Evolutionary conservation across 2,797 vertebrate species (phyloP), one percentile per base, ranked within the genome.

Genomic region (Malacoctenus gilli): DNA sequence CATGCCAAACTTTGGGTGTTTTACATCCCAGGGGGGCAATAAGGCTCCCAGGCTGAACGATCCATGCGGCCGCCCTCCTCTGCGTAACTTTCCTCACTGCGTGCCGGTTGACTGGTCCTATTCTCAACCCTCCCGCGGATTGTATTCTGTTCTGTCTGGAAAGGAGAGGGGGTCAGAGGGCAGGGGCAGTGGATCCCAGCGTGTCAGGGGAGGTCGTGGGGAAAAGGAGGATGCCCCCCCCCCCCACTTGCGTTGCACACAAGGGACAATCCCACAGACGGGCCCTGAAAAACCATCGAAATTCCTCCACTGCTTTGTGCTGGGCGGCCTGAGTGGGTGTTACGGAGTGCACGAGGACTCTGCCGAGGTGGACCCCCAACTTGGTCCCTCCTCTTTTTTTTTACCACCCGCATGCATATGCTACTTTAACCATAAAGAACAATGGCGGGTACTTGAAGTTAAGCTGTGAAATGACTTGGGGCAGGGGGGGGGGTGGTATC

Each of bases 391-490:
- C 22, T 41, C 14, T 9, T 15, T 28, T 25, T 35, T 74, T 79
- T 80, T 61, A 82, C 59, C 42, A 69, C 59, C 59, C 70, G 83
- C 79, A 84, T 85, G 79, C 87, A 88, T 86, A 82, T 85, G 75
- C 87, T 72, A 63, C 73, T 47, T 48, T 61, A 62, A 70, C 85
- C 82, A 87, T 80, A 59, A 70, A 55, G 37, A 71, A 91, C 87
- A 90, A 92, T 82, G 59, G 78, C 9, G 64, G 75, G 59, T 66
- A 82, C 85, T 88, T 85, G 65, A 85, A 86, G 80, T 84, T 75
- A 85, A 89, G 70, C 67, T 78, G 74, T 59, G 63, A 68, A 74
- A 68, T 79, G 62, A 86, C 75, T 83, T 47, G 59, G 53, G 70
- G 76, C 25, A n/a, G n/a, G n/a, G n/a, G n/a, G n/a, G n/a, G n/a